Conservation (phyloP, 2,113 vertebrate genomes). For the Ictalurus furcatus region DNA sequence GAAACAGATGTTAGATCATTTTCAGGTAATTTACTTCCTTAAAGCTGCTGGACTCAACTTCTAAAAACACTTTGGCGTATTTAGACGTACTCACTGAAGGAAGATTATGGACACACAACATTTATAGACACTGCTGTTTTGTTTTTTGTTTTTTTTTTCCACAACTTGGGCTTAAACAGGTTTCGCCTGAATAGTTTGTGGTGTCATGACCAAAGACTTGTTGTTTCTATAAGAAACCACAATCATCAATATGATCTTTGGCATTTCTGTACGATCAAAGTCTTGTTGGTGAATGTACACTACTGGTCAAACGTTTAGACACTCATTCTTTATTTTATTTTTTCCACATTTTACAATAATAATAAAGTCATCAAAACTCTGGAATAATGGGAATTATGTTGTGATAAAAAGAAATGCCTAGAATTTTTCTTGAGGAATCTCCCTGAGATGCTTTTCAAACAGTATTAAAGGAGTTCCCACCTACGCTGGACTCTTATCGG, state of each 20-base stretch:
- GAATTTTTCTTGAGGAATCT: no score
- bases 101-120: not conserved
- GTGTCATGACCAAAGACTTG: not conserved
- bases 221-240: not conserved
- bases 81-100: not conserved
- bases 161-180: not conserved
- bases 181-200: not conserved
- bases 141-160: not conserved
- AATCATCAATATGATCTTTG: not conserved
- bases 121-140: not conserved
- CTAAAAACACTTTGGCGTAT: not conserved
- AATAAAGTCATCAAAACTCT: no score
- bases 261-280: not conserved
- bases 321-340: no score
- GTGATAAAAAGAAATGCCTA: no score
- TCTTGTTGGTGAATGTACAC: not conserved
- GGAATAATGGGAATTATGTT: no score
- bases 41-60: not conserved
- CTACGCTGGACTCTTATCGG: no score
- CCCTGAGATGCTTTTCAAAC: no score
- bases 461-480: no score
- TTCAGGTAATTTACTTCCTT: slow-evolving; percentile 78
- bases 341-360: no score
- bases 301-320: no score
- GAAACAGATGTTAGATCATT: slow-evolving; percentile 99